phyloP scores from a whole-genome alignment of 2,113 vertebrate species.

The Electrona antarctica region DNA sequence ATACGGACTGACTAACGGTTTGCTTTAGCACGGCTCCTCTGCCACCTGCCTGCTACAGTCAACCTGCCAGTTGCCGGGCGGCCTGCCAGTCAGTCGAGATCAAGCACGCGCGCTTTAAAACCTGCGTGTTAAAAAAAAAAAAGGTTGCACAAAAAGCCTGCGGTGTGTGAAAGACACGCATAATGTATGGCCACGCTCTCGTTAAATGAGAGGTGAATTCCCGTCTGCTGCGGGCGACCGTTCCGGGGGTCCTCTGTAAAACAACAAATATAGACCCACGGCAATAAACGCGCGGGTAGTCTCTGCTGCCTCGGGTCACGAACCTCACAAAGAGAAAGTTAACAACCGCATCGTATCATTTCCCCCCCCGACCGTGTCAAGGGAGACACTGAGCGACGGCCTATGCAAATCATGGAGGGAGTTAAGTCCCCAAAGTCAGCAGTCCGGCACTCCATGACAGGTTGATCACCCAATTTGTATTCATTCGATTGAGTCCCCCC shows the following conservation, averaged over 20 bases:
- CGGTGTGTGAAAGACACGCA: neutral
- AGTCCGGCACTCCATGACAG: constrained; percentile 48
- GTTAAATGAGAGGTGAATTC: constrained; percentile 28
- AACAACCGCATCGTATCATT: constrained; percentile 36
- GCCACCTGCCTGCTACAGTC: constrained; percentile 18
- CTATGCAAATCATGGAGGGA: constrained; percentile 58
- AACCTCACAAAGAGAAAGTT: constrained; percentile 57
- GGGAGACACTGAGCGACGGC: constrained; percentile 37
- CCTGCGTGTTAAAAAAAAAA: neutral
- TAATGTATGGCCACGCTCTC: neutral
- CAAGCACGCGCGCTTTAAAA: constrained; percentile 17
- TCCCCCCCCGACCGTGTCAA: constrained; percentile 38
- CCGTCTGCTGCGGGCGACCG: constrained; percentile 13
- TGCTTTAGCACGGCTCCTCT: constrained; percentile 12
- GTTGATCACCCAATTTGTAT: constrained; percentile 67
- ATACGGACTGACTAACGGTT: neutral
- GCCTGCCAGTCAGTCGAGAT: constrained; percentile 17
- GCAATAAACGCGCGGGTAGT: constrained; percentile 58
- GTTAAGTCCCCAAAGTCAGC: constrained; percentile 51
- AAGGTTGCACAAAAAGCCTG: neutral
- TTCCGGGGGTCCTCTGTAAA: constrained; percentile 32
- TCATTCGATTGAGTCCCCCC: constrained; percentile 56
- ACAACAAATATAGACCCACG: constrained; percentile 44
- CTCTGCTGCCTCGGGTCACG: constrained; percentile 53
- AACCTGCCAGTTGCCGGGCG: neutral